Evolutionary conservation across 30 jellyfish, hydroid and myxozoan species (phyloP).

Genomic region (Haliclystus octoradiatus): DNA sequence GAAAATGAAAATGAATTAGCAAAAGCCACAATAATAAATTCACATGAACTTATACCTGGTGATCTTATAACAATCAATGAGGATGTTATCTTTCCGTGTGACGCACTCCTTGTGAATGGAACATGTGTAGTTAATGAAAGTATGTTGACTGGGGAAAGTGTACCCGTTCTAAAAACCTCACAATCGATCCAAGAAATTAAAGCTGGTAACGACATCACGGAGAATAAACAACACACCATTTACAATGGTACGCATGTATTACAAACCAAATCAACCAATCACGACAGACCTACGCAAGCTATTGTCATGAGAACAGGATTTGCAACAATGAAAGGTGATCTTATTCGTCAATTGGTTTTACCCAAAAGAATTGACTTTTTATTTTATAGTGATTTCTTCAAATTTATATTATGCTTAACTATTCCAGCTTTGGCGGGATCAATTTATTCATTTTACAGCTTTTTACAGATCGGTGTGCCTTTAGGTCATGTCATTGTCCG

Average conservation of each 20-base stretch:
- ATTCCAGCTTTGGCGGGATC: slow-evolving; percentile 21
- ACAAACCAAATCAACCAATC: slow-evolving; percentile 16
- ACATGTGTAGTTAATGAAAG: background rate
- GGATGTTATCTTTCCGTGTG: background rate
- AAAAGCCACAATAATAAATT: background rate
- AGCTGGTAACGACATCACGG: background rate
- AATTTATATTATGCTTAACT: slow-evolving; percentile 6
- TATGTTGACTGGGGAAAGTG: slow-evolving; percentile 1
- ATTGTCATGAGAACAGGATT: slow-evolving; percentile 41
- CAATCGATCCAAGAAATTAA: background rate
- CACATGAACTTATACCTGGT: slow-evolving; percentile 1
- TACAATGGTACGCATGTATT: slow-evolving; percentile 30
- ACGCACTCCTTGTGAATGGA: slow-evolving; percentile 1
- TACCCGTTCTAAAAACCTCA: background rate
- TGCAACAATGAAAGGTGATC: slow-evolving; percentile 29
- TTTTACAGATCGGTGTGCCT: slow-evolving; percentile 9
- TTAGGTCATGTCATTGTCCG: background rate
- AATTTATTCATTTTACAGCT: slow-evolving; percentile 15
- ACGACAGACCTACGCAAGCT: slow-evolving; percentile 3
- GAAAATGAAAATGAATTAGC: background rate
- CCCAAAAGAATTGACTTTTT: slow-evolving; percentile 25
- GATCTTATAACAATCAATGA: background rate
- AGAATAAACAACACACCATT: slow-evolving; percentile 18
- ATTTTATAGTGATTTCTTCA: slow-evolving; percentile 22
- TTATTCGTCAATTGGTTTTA: slow-evolving; percentile 21